These are phyloP conservation scores for Excalfactoria chinensis DNA, from an alignment of 2,113 vertebrate genomes.

Conservation along the genomic window DNA sequence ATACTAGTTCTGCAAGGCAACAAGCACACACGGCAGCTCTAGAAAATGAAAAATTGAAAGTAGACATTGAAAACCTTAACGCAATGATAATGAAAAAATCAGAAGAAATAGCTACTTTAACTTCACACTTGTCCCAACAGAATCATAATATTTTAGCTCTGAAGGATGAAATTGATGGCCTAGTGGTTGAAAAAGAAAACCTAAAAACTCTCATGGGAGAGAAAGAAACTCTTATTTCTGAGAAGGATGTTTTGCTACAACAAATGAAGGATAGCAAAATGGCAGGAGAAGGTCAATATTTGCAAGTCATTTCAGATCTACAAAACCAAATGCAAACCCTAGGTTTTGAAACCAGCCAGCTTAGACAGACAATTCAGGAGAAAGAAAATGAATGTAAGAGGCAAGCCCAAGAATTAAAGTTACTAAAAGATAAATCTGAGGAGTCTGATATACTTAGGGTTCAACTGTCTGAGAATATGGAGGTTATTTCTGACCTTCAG, in stretches of 20 bases:
- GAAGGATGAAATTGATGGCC: conserved; percentile 68
- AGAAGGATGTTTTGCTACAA: conserved; percentile 77
- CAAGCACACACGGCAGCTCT: conserved; percentile 69
- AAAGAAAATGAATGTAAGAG: conserved; percentile 72
- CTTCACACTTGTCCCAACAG: conserved; percentile 67
- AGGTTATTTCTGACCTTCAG: conserved; percentile 78
- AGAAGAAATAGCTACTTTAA: conserved; percentile 73
- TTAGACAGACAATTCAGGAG: conserved; percentile 60
- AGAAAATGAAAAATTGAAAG: conserved; percentile 79
- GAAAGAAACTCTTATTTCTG: conserved; percentile 73
- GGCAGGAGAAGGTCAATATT: conserved; percentile 70
- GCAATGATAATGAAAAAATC: conserved; percentile 50
- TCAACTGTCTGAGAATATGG: conserved; percentile 79
- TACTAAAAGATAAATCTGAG: conserved; percentile 74
- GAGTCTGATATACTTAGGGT: conserved; percentile 75
- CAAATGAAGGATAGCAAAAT: conserved; percentile 70
- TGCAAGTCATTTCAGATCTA: conserved; percentile 74
- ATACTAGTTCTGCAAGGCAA: conserved; percentile 71
- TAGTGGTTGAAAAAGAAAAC: conserved; percentile 69
- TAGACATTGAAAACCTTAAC: conserved; percentile 72
- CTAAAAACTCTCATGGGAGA: conserved; percentile 67
- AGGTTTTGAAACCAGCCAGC: conserved; percentile 19
- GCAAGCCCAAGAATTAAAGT: conserved; percentile 72
- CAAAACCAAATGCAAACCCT: conserved; percentile 71
- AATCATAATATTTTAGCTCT: conserved; percentile 70